Evolutionary conservation across 2,797 vertebrate species (phyloP), one percentile per base, ranked within the genome.

Genomic region (Phataginus tetradactyla): DNA sequence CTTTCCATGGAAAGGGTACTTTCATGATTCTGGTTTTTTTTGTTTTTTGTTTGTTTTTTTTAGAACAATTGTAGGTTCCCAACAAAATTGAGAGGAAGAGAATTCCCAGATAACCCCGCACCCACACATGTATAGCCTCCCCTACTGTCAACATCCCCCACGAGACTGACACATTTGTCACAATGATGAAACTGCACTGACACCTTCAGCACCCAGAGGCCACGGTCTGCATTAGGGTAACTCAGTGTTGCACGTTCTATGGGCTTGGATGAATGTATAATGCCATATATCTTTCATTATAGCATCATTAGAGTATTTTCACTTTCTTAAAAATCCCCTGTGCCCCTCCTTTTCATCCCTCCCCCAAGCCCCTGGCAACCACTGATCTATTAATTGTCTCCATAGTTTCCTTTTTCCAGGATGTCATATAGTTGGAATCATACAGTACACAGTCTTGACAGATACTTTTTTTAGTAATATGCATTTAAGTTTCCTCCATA

Each of bases 151-250:
- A 5, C 25, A 4, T 1, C 9, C n/a, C 39, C 34, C 20, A 10
- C 5, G 3, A 4, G n/a, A 15, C 9, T 0, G 27, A 20, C 1
- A 13, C 42, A 1, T 3, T 8, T 49, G 4, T 25, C 12, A 18
- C 6, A 15, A 8, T 4, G n/a, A 17, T 11, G 18, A 23, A 23
- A 32, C 32, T 21, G 15, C 21, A 7, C 2, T 6, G 49, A 13
- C 20, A 0, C 6, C 4, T 0, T 13, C 15, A 5, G 27, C 51
- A 23, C 49, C 80, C 39, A 9, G 34, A 23, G 49, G 0, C 32
- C 32, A 2, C 3, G 7, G 23, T 13, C 1, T 23, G 32, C 25
- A 4, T 2, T 0, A 17, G 3, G 59, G 17, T 2, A 57, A 14
- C 27, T 9, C 4, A 21, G n/a, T n/a, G 61, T 1, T 23, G 21